Evolutionary conservation across 2,888 invertebrate species (phyloP).

Genomic region (Geophilus truncorum): DNA sequence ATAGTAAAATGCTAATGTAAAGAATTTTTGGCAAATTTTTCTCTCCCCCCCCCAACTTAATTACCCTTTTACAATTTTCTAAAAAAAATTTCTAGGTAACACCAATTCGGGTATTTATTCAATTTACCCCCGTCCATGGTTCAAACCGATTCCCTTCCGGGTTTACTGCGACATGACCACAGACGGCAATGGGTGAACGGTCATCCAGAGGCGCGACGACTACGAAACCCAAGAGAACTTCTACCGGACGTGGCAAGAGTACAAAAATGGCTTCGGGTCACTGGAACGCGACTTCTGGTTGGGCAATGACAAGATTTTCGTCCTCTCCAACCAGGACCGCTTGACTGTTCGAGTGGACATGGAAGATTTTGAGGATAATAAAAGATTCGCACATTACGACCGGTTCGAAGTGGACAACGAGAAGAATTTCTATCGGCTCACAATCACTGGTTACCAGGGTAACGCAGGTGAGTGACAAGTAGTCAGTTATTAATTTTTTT

Average conservation of each 20-base stretch:
- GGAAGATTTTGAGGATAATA: constrained; percentile 57
- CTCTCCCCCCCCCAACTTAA: too few relatives aligned
- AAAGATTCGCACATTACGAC: constrained; percentile 58
- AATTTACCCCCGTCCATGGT: constrained; percentile 56
- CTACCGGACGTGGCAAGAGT: constrained; percentile 45
- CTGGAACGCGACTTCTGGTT: constrained; percentile 47
- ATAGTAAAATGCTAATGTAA: too few relatives aligned
- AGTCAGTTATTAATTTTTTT: neutral
- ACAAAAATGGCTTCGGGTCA: constrained; percentile 47
- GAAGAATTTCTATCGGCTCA: constrained; percentile 60
- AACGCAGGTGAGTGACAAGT: constrained; percentile 51
- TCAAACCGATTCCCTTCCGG: constrained; percentile 57
- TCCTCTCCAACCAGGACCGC: constrained; percentile 50
- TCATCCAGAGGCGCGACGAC: constrained; percentile 56
- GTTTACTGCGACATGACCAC: constrained; percentile 51
- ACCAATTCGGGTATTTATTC: constrained; percentile 59
- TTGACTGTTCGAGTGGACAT: constrained; percentile 59
- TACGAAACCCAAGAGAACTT: constrained; percentile 57
- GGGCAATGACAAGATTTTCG: constrained; percentile 59
- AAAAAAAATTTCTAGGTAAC: too few relatives aligned
- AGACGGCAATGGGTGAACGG: constrained; percentile 48
- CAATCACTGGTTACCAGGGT: constrained; percentile 59
- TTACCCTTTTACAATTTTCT: too few relatives aligned
- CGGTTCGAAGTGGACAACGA: constrained; percentile 63
- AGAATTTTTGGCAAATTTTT: too few relatives aligned